Conservation (phyloP, 2,113 vertebrate species). For the Limanda limanda region DNA sequence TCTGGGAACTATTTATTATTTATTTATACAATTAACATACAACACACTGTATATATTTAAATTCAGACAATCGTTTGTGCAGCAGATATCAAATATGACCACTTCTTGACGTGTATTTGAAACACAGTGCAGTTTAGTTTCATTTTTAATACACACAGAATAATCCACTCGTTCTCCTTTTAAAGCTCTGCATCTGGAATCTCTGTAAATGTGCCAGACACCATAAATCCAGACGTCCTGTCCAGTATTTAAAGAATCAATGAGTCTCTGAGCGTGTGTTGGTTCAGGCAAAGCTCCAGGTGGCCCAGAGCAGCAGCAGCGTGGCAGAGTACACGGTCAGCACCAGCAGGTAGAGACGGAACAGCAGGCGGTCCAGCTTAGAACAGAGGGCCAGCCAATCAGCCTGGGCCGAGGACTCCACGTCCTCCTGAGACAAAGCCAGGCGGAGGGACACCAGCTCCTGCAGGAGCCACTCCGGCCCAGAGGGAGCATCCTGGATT, state of each 20-base stretch:
- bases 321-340: conserved; percentile 81
- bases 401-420: conserved; percentile 61
- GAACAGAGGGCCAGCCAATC: conserved; percentile 85
- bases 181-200: neutral
- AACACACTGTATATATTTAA: too few relatives aligned
- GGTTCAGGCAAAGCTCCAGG: conserved; percentile 82
- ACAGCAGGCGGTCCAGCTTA: conserved; percentile 85
- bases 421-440: conserved; percentile 78
- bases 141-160: too few relatives aligned
- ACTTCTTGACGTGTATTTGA: too few relatives aligned
- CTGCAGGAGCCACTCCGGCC: conserved; percentile 81
- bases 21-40: too few relatives aligned
- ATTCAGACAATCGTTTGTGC: too few relatives aligned
- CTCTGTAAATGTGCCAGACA: neutral
- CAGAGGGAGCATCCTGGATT: conserved; percentile 52
- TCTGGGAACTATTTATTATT: neutral
- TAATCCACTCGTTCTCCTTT: too few relatives aligned
- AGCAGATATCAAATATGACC: too few relatives aligned
- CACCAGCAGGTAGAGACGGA: conserved; percentile 83
- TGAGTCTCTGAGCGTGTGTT: neutral
- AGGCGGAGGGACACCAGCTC: conserved; percentile 81
- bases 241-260: neutral
- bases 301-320: conserved; percentile 85
- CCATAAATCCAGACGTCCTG: neutral
- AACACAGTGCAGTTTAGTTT: too few relatives aligned